A percentile compares a stretch with the other conserved stretches of the same genome.
Evolutionary conservation across 1,140 invertebrate species (phyloP).

Genomic region (Marisa cornuarietis): DNA sequence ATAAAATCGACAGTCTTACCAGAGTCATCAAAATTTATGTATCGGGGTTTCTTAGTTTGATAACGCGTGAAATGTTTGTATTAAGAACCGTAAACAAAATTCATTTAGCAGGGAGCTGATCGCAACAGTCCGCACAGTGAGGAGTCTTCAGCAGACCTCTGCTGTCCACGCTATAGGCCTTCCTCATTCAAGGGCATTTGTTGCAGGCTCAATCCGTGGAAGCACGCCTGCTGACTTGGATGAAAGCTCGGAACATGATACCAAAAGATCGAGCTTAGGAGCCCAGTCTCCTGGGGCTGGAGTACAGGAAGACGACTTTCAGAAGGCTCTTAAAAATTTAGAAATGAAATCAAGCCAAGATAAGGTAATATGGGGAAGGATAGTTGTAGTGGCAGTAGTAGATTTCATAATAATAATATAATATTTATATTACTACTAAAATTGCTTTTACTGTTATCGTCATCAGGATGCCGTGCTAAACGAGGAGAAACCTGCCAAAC

Average conservation of each 20-base stretch:
- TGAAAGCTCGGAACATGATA: neutral
- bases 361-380: neutral
- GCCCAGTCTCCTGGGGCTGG: slow-evolving; percentile 1
- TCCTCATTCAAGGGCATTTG: neutral
- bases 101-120: neutral
- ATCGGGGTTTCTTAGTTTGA: too few relatives aligned
- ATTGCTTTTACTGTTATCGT: too few relatives aligned
- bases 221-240: slow-evolving; percentile 15
- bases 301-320: slow-evolving; percentile 19
- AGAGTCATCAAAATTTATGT: too few relatives aligned
- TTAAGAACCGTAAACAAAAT: neutral
- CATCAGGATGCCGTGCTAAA: too few relatives aligned
- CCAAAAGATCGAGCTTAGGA: neutral
- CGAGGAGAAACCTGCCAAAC: neutral
- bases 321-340: slow-evolving; percentile 15
- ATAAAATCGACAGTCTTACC: too few relatives aligned
- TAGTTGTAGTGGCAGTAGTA: neutral
- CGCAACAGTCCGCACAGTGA: neutral
- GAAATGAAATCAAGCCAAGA: neutral
- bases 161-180: too few relatives aligned
- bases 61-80: too few relatives aligned
- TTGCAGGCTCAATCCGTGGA: slow-evolving; percentile 17
- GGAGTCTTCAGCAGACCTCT: too few relatives aligned
- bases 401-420: neutral
- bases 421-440: neutral